A percentile compares a stretch with the other conserved stretches of the same genome.
These are phyloP conservation scores for Taenaris catops DNA, from an alignment of 2,888 invertebrate genomes.

Conservation along the genomic window DNA sequence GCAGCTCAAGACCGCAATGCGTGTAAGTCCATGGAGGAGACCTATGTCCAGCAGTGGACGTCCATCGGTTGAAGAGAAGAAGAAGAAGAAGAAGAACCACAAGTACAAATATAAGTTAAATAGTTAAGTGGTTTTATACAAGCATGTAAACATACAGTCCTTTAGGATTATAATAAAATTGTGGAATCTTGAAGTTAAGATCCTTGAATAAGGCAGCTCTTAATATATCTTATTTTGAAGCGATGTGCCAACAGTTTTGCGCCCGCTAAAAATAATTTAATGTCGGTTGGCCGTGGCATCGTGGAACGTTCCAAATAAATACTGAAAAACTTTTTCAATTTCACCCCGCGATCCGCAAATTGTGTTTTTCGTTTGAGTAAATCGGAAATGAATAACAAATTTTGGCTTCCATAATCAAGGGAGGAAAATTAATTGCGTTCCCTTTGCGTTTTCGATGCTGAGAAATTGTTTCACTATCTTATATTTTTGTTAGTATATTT, in stretches of 20 bases:
- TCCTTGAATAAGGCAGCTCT: too few relatives aligned
- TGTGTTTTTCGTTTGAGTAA: slow-evolving; percentile 74
- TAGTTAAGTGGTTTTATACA: too few relatives aligned
- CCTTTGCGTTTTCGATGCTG: slow-evolving; percentile 26
- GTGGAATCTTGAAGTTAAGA: too few relatives aligned
- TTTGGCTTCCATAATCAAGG: slow-evolving; percentile 56
- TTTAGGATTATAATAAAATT: too few relatives aligned
- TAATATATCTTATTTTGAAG: slow-evolving; percentile 4
- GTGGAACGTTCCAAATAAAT: slow-evolving; percentile 67
- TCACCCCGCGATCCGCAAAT: slow-evolving; percentile 69
- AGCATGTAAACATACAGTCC: too few relatives aligned
- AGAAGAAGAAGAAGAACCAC: too few relatives aligned
- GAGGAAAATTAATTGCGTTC: slow-evolving; percentile 54
- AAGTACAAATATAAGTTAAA: too few relatives aligned
- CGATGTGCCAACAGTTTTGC: slow-evolving; percentile 34
- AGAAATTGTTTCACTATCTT: slow-evolving; percentile 18
- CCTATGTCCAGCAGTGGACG: too few relatives aligned
- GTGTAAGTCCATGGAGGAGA: too few relatives aligned
- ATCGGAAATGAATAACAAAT: slow-evolving; percentile 72
- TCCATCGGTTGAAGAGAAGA: too few relatives aligned
- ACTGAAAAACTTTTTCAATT: slow-evolving; percentile 77
- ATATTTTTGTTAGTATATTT: too few relatives aligned
- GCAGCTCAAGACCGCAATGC: too few relatives aligned
- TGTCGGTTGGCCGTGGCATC: slow-evolving; percentile 42
- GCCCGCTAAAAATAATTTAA: slow-evolving; percentile 59